Evolutionary conservation across 2,888 invertebrate species (phyloP), one percentile per base, ranked within the genome.

Genomic region (Dryomyza anilis): DNA sequence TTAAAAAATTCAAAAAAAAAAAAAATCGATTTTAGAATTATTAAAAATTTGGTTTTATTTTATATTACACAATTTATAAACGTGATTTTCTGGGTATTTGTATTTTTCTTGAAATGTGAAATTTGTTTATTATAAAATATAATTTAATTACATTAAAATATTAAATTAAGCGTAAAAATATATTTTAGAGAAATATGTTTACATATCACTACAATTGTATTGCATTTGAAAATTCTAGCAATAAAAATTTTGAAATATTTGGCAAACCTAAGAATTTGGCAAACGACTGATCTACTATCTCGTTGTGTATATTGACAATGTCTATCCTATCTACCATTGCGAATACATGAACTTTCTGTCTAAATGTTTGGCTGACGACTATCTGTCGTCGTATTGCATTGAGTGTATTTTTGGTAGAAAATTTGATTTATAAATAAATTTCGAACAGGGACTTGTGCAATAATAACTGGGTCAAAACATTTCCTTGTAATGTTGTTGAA

Each of bases 381-480:
- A 39, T 39, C 3, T n/a, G 16, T 43, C 16, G 7, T 14, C 8
- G 5, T 43, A 7, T n/a, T n/a, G n/a, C n/a, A 14, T 36, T 39
- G 23, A 14, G 25, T 19, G 12, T 55, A 58, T 58, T 58, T 58
- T 58, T 16, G 58, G 29, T 45, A 12, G 29, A 12, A 45, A 29
- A 58, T 29, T 29, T 29, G n/a, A 57, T 50, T 50, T 50, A 36
- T 23, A 60, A 60, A 50, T 50, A 48, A 33, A 36, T 23, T 7
- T 21, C 50, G 10, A 27, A 33, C 36, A 16, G 25, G 61, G 16
- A 52, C 12, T 61, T 61, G 14, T 16, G 46, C 61, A 52, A 43
- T 61, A 61, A 52, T 61, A 52, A 50, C 52, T 61, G 61, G 50
- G 61, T 61, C 52, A 50, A 25, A 43, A 61, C 23, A 19, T 29